Conservation (phyloP, 2,888 invertebrate genomes). For the Microplitis deprimator region DNA sequence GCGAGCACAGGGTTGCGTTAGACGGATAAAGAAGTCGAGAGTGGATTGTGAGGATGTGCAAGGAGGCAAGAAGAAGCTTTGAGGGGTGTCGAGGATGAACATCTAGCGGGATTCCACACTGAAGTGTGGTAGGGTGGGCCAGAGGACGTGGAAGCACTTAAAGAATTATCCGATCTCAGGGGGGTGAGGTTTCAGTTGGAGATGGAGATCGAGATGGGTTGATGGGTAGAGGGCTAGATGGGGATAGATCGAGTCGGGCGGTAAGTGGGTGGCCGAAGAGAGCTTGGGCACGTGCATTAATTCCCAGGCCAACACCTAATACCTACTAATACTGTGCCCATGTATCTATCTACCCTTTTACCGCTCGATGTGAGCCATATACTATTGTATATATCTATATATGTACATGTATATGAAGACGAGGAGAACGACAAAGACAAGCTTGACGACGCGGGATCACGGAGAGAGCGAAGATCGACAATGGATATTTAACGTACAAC, state of each 20-base stretch:
- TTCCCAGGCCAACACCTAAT: constrained; percentile 72
- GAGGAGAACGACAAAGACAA: not conserved
- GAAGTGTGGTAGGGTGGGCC: constrained; percentile 49
- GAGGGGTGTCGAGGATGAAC: constrained; percentile 41
- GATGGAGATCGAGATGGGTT: constrained; percentile 20
- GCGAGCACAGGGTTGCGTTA: constrained; percentile 51
- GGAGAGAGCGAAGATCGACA: not conserved
- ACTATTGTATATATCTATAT: not conserved
- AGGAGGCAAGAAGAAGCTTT: constrained; percentile 40
- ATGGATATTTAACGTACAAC: constrained; percentile 27
- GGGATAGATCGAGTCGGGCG: constrained; percentile 52
- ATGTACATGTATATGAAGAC: not conserved
- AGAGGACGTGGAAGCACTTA: constrained; percentile 68
- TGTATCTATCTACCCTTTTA: constrained; percentile 71
- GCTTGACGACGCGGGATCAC: constrained; percentile 1
- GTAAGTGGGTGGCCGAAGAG: constrained; percentile 44
- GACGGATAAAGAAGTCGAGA: constrained; percentile 44
- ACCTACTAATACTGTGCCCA: constrained; percentile 70
- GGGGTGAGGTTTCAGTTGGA: constrained; percentile 57
- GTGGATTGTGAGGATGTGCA: constrained; percentile 55
- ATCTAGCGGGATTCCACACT: constrained; percentile 49
- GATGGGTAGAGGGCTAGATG: constrained; percentile 51
- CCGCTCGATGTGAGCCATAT: constrained; percentile 64
- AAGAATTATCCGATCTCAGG: constrained; percentile 71
- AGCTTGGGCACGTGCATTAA: constrained; percentile 68